Conservation (phyloP, 2,797 vertebrate genomes). For the Acanthurus lineatus region DNA sequence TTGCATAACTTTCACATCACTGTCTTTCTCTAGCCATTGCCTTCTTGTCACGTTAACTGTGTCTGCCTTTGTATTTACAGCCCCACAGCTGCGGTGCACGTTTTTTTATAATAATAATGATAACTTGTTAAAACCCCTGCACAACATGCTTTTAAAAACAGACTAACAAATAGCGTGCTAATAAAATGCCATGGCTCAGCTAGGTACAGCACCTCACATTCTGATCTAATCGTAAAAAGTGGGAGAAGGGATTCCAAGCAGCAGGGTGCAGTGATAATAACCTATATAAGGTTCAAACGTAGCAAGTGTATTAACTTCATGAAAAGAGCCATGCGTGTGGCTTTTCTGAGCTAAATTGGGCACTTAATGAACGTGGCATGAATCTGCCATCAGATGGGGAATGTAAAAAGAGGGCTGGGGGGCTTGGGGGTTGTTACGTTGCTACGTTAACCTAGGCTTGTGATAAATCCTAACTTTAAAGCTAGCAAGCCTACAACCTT, state of each 20-base stretch:
- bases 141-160: constrained; percentile 63
- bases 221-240: constrained; percentile 58
- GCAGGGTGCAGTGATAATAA: constrained; percentile 70
- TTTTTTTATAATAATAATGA: constrained; percentile 61
- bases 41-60: constrained; percentile 20
- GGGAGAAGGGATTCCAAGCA: constrained; percentile 45
- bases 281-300: constrained; percentile 50
- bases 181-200: constrained; percentile 73
- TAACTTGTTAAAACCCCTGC: constrained; percentile 32
- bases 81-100: constrained; percentile 60
- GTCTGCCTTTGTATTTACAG: constrained; percentile 22
- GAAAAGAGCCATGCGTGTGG: constrained; percentile 47
- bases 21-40: constrained; percentile 7
- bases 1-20: constrained; percentile 24
- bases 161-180: constrained; percentile 50
- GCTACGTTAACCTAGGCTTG: too few species aligned
- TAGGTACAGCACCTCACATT: constrained; percentile 48
- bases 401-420: constrained; percentile 17
- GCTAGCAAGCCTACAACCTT: too few species aligned
- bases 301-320: constrained; percentile 49
- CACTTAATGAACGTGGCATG: constrained; percentile 72
- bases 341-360: constrained; percentile 66
- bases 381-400: constrained; percentile 3
- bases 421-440: neutral
- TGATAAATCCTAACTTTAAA: too few species aligned